Base-by-base conservation (phyloP, 2,888 invertebrate genomes). In the Pseudanteris insignis region DNA sequence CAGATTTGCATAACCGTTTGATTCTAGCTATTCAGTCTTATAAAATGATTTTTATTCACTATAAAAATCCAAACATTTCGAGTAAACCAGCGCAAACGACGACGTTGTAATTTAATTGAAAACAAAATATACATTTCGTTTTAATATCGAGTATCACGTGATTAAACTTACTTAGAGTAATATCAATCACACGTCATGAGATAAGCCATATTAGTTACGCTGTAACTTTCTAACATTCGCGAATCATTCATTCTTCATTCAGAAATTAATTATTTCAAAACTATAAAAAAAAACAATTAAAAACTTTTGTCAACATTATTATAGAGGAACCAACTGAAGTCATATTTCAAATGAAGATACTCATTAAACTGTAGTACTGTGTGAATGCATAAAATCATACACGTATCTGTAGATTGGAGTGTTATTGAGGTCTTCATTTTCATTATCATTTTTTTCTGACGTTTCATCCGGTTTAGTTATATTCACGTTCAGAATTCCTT, bases 321-420 rank as follows among this genome's bases (percentile, higher is more conserved):
- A 18, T 18, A 3, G 6, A 18, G 18, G 18, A 18, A 18, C 18
- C 18, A 3, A 18, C 4, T 6, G 18, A 18, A 3, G 18, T 18
- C 6, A 4, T 18, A 18, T 6, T 3, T 6, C 18, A 18, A 3
- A 4, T 6, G 18, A 18, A 18, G 6, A 24, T 12, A 14, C 13
- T 24, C 8, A 33, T 55, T 25, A 55, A 12, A 57, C 58, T 9
- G 47, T 50, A n/a, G 58, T 58, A 18, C 58, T 51, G 9, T 46
- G 44, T 5, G 51, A 34, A 2, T 58, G 12, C 18, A 18, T 6
- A 6, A 18, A 18, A 18, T 18, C 18, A 6, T 18, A 18, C 18
- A 18, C n/a, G 13, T 46, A 9, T n/a, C 29, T 28, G n/a, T 50
- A 58, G 11, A 9, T 7, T 0, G 41, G 9, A 14, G 4, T 38